Conservation (phyloP, 2,888 invertebrate species). For the Cepaea hortensis region DNA sequence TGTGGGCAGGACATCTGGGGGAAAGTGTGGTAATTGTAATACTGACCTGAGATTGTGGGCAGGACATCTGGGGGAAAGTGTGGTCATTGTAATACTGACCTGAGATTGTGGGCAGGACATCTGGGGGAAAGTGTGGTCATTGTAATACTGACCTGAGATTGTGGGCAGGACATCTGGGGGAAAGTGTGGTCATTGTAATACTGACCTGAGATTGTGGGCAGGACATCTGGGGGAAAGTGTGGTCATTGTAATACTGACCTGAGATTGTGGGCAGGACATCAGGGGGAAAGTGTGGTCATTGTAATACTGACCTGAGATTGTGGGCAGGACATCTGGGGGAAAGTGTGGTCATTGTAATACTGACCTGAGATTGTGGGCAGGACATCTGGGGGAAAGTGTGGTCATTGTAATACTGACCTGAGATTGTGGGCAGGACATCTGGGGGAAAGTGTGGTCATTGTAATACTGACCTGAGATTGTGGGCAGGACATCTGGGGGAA, state of each 20-base stretch:
- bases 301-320: background rate
- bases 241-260: background rate
- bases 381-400: too few species aligned
- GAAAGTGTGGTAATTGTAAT: conserved; percentile 78
- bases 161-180: background rate
- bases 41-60: background rate
- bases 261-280: background rate
- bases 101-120: background rate
- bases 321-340: background rate
- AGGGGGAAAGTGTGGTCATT: background rate
- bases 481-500: background rate
- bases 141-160: background rate
- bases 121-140: background rate
- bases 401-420: conserved; percentile 70
- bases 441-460: conserved; percentile 82
- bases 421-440: conserved; percentile 88
- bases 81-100: background rate
- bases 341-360: background rate
- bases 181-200: conserved; percentile 14
- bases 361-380: background rate
- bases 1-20: conserved; percentile 88
- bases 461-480: background rate
- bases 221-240: conserved; percentile 87
- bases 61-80: too few species aligned
- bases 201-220: conserved; percentile 83